Percentiles rank a stretch among this genome's conserved stretches.
Conservation (phyloP, 2,888 invertebrate genomes). For the Xestia rhomboidea region DNA sequence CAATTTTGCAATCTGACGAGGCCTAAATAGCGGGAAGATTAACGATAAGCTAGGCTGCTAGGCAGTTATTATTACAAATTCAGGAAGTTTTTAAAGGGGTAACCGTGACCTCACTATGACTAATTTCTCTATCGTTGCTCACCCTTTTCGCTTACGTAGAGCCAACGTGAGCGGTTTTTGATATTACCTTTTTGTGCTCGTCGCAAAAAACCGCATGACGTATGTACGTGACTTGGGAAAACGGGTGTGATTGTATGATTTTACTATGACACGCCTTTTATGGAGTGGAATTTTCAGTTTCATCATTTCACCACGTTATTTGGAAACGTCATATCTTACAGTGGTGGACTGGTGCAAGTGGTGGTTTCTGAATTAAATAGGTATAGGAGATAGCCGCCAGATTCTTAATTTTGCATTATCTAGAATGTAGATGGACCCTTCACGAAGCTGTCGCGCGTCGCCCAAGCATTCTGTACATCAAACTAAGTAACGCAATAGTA, state of each 20-base stretch:
- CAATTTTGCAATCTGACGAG: background rate
- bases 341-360: background rate
- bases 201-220: conserved; percentile 42
- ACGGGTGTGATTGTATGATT: background rate
- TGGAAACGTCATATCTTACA: background rate
- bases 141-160: conserved; percentile 13
- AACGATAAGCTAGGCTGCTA: background rate
- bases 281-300: background rate
- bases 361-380: background rate
- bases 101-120: background rate
- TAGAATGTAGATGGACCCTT: background rate
- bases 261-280: background rate
- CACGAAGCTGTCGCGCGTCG: no score
- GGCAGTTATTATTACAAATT: background rate
- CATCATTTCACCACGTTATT: background rate
- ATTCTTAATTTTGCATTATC: background rate
- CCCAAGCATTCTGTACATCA: no score
- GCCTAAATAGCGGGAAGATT: background rate
- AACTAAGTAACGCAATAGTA: no score
- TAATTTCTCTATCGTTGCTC: conserved; percentile 4
- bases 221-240: background rate
- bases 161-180: conserved; percentile 10
- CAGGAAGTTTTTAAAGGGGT: conserved; percentile 16
- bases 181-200: background rate
- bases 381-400: background rate